Conservation (phyloP, 2,113 vertebrate genomes). For the Piaya cayana region DNA sequence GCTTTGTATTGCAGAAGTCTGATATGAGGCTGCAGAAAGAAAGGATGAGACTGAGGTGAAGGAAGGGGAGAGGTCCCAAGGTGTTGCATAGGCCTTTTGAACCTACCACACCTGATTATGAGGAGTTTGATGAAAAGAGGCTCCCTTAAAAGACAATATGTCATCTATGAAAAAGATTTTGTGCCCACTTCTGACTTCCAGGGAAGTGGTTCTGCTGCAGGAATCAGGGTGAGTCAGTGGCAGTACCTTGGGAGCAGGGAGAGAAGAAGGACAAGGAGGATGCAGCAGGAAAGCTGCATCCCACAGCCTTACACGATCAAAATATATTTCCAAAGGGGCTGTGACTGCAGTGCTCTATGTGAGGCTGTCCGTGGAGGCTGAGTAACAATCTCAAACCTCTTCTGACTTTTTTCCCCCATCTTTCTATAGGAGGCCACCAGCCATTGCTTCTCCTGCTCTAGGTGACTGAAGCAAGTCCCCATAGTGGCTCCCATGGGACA, state of each 20-base stretch:
- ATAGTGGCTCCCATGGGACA: background rate
- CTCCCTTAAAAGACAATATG: background rate
- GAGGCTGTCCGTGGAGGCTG: background rate
- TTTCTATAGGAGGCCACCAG: background rate
- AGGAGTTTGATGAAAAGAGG: background rate
- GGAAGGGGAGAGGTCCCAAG: background rate
- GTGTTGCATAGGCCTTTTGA: background rate
- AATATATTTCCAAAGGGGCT: background rate
- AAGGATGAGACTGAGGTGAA: background rate
- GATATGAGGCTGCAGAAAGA: background rate
- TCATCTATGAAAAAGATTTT: background rate
- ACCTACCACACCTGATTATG: background rate
- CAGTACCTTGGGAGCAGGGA: background rate
- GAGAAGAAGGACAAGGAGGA: background rate
- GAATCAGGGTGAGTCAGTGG: background rate
- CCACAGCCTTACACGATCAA: background rate
- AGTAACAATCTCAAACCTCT: background rate
- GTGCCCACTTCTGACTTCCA: background rate
- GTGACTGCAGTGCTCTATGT: background rate
- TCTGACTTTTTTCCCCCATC: background rate
- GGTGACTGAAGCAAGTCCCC: background rate
- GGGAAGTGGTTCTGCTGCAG: background rate
- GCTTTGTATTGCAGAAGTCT: background rate
- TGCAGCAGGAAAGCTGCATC: background rate
- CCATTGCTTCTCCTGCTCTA: background rate